phyloP scores from a whole-genome alignment of 2,797 vertebrate species.

The Oreochromis grahami region DNA sequence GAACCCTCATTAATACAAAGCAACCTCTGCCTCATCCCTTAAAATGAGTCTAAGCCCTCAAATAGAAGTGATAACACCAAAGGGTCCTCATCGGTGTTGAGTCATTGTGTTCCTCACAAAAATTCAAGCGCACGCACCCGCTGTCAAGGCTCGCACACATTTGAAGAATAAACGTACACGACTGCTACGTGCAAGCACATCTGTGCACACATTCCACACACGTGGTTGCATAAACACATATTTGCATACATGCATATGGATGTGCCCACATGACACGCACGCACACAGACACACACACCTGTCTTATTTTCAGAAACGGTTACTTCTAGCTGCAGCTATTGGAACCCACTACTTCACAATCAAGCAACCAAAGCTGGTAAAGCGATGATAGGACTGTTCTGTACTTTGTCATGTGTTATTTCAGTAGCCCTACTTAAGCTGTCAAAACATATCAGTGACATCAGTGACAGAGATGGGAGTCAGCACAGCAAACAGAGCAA shows the following conservation, averaged over 20 bases:
- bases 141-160: neutral
- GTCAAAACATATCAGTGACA: neutral
- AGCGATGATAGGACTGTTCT: neutral
- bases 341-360: neutral
- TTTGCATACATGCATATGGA: slow-evolving; percentile 17
- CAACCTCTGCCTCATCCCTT: neutral
- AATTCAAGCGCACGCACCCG: neutral
- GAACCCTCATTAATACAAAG: neutral
- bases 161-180: neutral
- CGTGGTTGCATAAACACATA: neutral
- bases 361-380: neutral
- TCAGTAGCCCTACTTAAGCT: neutral
- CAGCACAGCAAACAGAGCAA: neutral
- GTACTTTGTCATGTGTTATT: neutral
- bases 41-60: neutral
- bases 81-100: neutral
- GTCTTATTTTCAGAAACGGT: neutral
- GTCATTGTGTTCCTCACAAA: neutral
- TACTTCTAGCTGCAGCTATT: neutral
- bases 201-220: neutral
- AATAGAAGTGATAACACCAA: neutral
- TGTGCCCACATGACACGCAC: neutral
- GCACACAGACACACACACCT: neutral
- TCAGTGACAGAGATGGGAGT: neutral
- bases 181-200: neutral